phyloP scores from a whole-genome alignment of 1,140 invertebrate genomes.

The Phocides pigmalion region DNA sequence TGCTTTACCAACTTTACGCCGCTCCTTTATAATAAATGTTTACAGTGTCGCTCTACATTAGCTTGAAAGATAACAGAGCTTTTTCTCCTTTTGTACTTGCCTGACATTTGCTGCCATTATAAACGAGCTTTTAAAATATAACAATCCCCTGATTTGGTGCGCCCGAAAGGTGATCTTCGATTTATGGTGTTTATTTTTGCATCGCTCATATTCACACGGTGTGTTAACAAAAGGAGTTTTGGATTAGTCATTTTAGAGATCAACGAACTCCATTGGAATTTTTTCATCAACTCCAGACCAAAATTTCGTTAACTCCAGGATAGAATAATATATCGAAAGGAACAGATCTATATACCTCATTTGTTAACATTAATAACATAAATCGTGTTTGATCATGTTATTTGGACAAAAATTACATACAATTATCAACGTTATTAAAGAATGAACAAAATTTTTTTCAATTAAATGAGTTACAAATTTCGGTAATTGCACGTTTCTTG shows the following conservation, averaged over 20 bases:
- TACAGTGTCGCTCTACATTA: conserved; percentile 75
- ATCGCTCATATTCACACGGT: conserved; percentile 52
- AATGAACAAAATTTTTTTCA: neutral
- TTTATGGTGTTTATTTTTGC: conserved; percentile 56
- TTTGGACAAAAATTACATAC: neutral
- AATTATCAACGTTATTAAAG: neutral
- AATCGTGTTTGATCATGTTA: neutral
- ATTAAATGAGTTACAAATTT: neutral
- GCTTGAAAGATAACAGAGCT: conserved; percentile 76
- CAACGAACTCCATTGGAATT: conserved; percentile 45
- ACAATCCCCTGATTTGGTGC: conserved; percentile 54
- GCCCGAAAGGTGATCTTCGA: conserved; percentile 45
- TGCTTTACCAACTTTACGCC: conserved; percentile 61
- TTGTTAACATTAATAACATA: neutral
- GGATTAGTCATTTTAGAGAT: conserved; percentile 44
- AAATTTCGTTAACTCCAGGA: neutral
- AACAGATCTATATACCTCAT: neutral
- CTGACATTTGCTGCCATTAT: conserved; percentile 61
- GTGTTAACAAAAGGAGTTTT: conserved; percentile 38
- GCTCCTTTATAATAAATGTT: conserved; percentile 79
- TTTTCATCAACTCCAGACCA: conserved; percentile 10
- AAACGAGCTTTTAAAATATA: conserved; percentile 64
- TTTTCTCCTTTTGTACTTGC: conserved; percentile 72
- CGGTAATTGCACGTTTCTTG: neutral
- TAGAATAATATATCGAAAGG: neutral